A percentile compares a stretch with the other conserved stretches of the same genome.
Conservation (phyloP, 37 sponge, comb jelly and placozoan species). For the Geodia barretti region DNA sequence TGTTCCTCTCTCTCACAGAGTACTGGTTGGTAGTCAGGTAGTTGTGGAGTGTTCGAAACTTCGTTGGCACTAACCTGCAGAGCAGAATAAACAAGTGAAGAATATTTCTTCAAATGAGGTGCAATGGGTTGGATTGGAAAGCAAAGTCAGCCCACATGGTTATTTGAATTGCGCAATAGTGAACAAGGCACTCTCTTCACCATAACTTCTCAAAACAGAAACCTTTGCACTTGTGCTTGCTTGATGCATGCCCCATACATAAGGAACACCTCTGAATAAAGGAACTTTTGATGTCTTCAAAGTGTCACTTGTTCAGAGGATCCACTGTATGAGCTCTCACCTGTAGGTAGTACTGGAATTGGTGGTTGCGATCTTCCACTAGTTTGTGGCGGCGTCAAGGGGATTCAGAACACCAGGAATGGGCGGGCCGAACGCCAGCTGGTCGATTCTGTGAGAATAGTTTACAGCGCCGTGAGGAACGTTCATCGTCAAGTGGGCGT, state of each 20-base stretch:
- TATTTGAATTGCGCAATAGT: too few relatives aligned
- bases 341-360: slow-evolving; percentile 64
- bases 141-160: too few relatives aligned
- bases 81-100: slow-evolving; percentile 60
- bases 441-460: slow-evolving; percentile 92
- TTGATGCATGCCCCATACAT: too few relatives aligned
- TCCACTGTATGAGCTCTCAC: too few relatives aligned
- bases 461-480: slow-evolving; percentile 66
- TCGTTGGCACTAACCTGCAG: slow-evolving; percentile 69
- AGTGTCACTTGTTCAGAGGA: too few relatives aligned
- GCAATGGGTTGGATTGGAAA: too few relatives aligned
- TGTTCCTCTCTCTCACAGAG: slow-evolving; percentile 82
- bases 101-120: too few relatives aligned
- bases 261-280: too few relatives aligned
- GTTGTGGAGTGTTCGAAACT: slow-evolving; percentile 30
- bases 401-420: slow-evolving; percentile 80
- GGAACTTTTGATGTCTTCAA: too few relatives aligned
- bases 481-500: slow-evolving; percentile 71
- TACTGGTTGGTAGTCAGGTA: slow-evolving; percentile 74
- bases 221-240: too few relatives aligned
- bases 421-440: slow-evolving; percentile 73
- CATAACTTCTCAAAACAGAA: too few relatives aligned
- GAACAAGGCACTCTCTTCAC: too few relatives aligned
- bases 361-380: slow-evolving; percentile 41
- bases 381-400: slow-evolving; percentile 75